phyloP scores from a whole-genome alignment of 2,888 invertebrate species.

The Lasius platythorax region DNA sequence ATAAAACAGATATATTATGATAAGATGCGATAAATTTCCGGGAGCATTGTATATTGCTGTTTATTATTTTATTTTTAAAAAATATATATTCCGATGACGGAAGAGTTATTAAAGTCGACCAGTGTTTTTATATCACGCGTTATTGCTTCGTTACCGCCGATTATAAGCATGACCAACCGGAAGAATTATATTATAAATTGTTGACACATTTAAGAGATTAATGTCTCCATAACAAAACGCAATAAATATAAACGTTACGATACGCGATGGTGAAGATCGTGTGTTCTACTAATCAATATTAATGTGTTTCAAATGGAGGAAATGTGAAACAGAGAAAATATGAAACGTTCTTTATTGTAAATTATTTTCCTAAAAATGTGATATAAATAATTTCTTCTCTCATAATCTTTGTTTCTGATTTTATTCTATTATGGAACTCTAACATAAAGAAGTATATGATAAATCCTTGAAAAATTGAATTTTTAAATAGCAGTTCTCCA shows the following conservation, averaged over 20 bases:
- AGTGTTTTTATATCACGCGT: neutral
- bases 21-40: neutral
- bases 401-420: neutral
- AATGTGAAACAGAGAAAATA: neutral
- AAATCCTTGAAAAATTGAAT: neutral
- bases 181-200: constrained; percentile 40
- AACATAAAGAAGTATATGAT: neutral
- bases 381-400: neutral
- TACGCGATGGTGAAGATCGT: neutral
- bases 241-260: constrained; percentile 37
- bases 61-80: neutral
- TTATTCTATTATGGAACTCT: neutral
- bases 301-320: neutral
- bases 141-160: constrained; percentile 6
- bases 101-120: constrained; percentile 4
- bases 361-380: neutral
- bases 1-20: neutral
- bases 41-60: neutral
- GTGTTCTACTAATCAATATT: neutral
- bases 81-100: neutral
- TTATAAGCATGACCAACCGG: neutral
- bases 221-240: neutral
- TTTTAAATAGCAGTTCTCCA: neutral
- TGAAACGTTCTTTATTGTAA: neutral
- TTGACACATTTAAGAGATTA: constrained; percentile 33